Percentiles rank a stretch among this genome's conserved stretches.
These are phyloP conservation scores for Megaceryle torquata DNA, from an alignment of 2,113 vertebrate species.

Conservation along the genomic window DNA sequence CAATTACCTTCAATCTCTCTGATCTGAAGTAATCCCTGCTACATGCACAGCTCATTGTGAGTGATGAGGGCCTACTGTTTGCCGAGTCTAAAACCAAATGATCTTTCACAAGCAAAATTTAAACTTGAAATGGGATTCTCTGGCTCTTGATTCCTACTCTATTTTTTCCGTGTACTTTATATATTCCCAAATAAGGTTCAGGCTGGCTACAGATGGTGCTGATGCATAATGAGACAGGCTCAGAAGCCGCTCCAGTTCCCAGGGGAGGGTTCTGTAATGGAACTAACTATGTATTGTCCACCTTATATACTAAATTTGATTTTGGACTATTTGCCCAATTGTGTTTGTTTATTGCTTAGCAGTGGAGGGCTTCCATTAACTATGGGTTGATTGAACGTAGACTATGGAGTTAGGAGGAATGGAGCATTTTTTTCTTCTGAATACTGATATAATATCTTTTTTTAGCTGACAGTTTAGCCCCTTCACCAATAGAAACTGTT, in stretches of 20 bases:
- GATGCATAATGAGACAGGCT: slow-evolving; percentile 87
- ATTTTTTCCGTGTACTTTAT: slow-evolving; percentile 88
- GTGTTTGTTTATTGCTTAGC: slow-evolving; percentile 86
- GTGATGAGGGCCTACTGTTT: slow-evolving; percentile 94
- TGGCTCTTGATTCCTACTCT: slow-evolving; percentile 86
- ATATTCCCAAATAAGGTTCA: slow-evolving; percentile 93
- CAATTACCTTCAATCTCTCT: slow-evolving; percentile 88
- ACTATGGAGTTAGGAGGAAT: slow-evolving; percentile 64
- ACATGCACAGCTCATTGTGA: slow-evolving; percentile 91
- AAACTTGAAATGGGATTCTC: slow-evolving; percentile 98
- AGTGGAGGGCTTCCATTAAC: slow-evolving; percentile 83
- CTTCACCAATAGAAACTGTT: slow-evolving; percentile 58
- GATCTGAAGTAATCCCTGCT: slow-evolving; percentile 90
- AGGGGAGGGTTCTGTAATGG: slow-evolving; percentile 84
- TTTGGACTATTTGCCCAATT: slow-evolving; percentile 87
- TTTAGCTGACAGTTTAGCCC: slow-evolving; percentile 63
- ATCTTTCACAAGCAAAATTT: slow-evolving; percentile 97
- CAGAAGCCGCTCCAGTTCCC: slow-evolving; percentile 82
- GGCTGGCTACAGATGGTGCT: slow-evolving; percentile 92
- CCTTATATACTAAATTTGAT: slow-evolving; percentile 87
- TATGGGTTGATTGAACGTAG: slow-evolving; percentile 79
- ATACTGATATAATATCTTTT: slow-evolving; percentile 75
- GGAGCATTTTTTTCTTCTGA: slow-evolving; percentile 54
- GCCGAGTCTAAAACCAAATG: slow-evolving; percentile 96
- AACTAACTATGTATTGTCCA: slow-evolving; percentile 89